Evolutionary conservation across 2,888 invertebrate species (phyloP).

Genomic region (Chalcis sispes): DNA sequence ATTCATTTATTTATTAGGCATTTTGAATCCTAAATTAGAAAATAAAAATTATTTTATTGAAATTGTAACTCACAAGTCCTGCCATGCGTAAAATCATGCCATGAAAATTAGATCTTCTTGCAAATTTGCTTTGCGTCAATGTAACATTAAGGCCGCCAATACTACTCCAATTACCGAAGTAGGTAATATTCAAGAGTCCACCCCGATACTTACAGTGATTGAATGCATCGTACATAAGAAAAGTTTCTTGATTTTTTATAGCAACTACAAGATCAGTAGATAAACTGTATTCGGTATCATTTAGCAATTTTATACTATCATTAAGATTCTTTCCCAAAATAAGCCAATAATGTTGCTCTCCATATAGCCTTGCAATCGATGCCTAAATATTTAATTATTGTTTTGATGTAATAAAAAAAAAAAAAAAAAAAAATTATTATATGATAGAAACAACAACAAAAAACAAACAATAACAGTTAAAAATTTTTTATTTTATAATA

Average conservation of each 20-base stretch:
- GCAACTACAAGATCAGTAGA: conserved; percentile 66
- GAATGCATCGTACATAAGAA: conserved; percentile 65
- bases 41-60: too few relatives aligned
- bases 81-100: conserved; percentile 65
- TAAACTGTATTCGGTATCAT: conserved; percentile 64
- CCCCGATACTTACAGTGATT: conserved; percentile 66
- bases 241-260: conserved; percentile 53
- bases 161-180: conserved; percentile 63
- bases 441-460: neutral
- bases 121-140: conserved; percentile 62
- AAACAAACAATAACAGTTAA: neutral
- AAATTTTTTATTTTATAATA: neutral
- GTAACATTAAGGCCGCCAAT: conserved; percentile 60
- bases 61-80: conserved; percentile 64
- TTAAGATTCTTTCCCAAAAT: conserved; percentile 62
- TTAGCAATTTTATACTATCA: conserved; percentile 57
- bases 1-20: too few relatives aligned
- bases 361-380: conserved; percentile 59
- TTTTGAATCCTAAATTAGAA: too few relatives aligned
- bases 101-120: conserved; percentile 65
- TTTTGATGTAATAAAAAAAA: neutral
- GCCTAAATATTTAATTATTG: conserved; percentile 9
- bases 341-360: conserved; percentile 66
- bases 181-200: conserved; percentile 65
- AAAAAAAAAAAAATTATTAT: neutral